phyloP scores from a whole-genome alignment of 1,140 invertebrate species.

The Aphaenogaster ashmeadi region DNA sequence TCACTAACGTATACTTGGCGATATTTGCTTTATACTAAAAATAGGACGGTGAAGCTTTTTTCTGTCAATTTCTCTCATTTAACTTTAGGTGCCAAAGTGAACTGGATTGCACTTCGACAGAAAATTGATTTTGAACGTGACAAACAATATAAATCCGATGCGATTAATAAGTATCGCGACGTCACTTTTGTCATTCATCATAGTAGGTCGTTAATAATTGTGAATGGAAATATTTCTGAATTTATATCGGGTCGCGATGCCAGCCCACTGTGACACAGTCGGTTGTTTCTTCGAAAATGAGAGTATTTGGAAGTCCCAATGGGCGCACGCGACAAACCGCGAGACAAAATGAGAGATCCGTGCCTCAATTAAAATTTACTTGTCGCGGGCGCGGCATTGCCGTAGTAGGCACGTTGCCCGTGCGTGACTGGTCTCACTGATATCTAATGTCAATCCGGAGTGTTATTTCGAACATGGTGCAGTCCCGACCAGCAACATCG shows the following conservation, averaged over 20 bases:
- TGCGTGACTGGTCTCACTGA: conserved; percentile 68
- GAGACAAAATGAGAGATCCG: conserved; percentile 59
- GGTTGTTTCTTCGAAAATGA: conserved; percentile 4
- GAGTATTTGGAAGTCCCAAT: not conserved
- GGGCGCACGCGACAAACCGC: conserved; percentile 40
- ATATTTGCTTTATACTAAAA: not conserved
- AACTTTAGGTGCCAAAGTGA: not conserved
- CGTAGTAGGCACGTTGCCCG: conserved; percentile 52
- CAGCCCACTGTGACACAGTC: not conserved
- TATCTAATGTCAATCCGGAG: conserved; percentile 73
- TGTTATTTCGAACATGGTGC: conserved; percentile 67
- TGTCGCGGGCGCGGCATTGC: conserved; percentile 5
- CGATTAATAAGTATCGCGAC: not conserved
- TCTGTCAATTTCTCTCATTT: not conserved
- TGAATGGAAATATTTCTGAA: not conserved
- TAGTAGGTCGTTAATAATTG: not conserved
- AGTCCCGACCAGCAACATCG: conserved; percentile 9
- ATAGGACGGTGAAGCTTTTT: not conserved
- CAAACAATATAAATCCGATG: not conserved
- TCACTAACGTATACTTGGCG: not conserved
- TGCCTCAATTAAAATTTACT: conserved; percentile 73
- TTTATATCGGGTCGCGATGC: not conserved
- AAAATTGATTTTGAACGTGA: not conserved
- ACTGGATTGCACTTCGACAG: not conserved
- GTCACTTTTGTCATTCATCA: not conserved